These are phyloP conservation scores for Acanthosoma haemorrhoidale DNA, from an alignment of 2,888 invertebrate species.

Conservation along the genomic window DNA sequence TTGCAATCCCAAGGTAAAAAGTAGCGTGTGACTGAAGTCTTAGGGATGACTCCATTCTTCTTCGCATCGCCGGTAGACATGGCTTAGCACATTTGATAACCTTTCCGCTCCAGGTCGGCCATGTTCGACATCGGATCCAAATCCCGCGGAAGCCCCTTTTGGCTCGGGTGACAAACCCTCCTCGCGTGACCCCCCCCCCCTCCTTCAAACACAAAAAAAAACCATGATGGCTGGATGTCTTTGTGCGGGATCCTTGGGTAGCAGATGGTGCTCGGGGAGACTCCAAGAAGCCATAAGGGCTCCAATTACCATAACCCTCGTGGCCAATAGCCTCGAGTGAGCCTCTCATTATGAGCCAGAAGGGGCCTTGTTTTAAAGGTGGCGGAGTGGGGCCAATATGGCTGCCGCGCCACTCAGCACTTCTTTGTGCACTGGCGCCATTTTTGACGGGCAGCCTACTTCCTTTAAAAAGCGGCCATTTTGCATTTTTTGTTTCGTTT, in stretches of 20 bases:
- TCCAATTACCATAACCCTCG: not conserved
- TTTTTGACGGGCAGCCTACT: constrained; percentile 8
- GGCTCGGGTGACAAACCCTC: not conserved
- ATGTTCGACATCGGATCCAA: not conserved
- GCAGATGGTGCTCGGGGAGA: too few relatives aligned
- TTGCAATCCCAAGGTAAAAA: too few relatives aligned
- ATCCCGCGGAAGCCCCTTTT: too few relatives aligned
- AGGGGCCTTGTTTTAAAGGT: not conserved
- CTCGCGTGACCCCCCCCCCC: not conserved
- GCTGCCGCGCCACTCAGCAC: not conserved
- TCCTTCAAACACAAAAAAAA: not conserved
- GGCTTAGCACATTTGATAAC: not conserved
- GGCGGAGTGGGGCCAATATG: not conserved
- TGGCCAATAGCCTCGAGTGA: not conserved
- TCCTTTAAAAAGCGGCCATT: not conserved
- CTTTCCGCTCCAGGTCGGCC: not conserved
- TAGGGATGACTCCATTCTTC: too few relatives aligned
- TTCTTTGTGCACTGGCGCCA: constrained; percentile 3
- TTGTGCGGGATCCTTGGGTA: not conserved
- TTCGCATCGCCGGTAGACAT: not conserved
- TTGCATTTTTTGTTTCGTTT: not conserved
- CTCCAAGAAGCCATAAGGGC: not conserved
- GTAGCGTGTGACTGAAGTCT: too few relatives aligned
- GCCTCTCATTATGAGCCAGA: not conserved
- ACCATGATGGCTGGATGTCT: not conserved